phyloP scores from a whole-genome alignment of 2,113 vertebrate genomes.

The Chionis minor region DNA sequence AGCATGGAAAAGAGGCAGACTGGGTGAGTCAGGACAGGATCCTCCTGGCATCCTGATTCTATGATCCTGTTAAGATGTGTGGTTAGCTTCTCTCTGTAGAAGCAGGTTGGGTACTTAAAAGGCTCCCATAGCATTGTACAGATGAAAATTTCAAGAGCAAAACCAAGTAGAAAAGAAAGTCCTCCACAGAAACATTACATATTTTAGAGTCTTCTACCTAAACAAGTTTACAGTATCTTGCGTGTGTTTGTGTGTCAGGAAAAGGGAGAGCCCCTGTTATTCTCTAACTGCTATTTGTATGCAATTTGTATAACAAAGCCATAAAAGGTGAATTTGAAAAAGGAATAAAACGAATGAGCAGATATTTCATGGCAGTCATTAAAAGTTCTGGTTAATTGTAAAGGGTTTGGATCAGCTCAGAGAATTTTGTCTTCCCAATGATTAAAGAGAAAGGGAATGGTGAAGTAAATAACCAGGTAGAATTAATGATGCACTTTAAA shows the following conservation, averaged over 20 bases:
- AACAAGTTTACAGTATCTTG: background rate
- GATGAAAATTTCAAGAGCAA: background rate
- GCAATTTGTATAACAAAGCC: background rate
- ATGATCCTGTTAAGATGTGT: background rate
- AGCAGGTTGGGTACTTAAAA: background rate
- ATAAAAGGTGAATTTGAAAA: background rate
- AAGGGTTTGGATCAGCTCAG: background rate
- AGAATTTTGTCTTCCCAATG: background rate
- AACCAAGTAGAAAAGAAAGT: background rate
- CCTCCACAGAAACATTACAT: background rate
- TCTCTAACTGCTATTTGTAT: background rate
- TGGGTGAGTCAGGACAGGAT: background rate
- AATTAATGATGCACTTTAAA: constrained; percentile 60
- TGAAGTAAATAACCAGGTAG: constrained; percentile 44
- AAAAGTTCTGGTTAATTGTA: background rate
- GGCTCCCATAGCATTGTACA: background rate
- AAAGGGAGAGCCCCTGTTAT: background rate
- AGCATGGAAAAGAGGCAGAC: background rate
- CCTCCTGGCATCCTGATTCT: background rate
- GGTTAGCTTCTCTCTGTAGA: background rate
- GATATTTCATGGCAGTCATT: background rate
- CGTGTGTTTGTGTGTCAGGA: background rate
- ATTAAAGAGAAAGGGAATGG: background rate
- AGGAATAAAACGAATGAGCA: background rate
- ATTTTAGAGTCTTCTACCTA: background rate